Evolutionary conservation across 2,797 vertebrate species (phyloP).

Genomic region (Galagoides demidoff): DNA sequence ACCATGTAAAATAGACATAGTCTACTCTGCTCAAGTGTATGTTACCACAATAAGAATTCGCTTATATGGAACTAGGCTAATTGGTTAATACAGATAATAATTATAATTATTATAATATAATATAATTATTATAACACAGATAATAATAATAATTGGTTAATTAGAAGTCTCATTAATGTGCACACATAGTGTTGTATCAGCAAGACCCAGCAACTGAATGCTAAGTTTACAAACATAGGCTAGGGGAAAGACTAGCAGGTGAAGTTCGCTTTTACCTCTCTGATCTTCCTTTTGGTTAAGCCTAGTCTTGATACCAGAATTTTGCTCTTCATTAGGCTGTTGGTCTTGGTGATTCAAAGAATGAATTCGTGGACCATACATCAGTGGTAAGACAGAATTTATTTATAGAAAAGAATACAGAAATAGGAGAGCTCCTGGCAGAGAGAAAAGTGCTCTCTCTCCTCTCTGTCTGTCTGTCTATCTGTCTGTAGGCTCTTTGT

Average conservation of each 20-base stretch:
- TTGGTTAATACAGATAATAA: background rate
- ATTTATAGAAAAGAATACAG: too few relatives aligned
- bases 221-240: background rate
- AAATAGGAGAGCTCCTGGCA: too few relatives aligned
- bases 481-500: too few relatives aligned
- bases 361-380: too few relatives aligned
- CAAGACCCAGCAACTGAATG: background rate
- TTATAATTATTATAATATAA: too few relatives aligned
- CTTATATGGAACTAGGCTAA: background rate
- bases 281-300: background rate
- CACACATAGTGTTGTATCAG: background rate
- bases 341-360: too few relatives aligned
- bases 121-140: too few relatives aligned
- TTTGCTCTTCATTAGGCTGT: too few relatives aligned
- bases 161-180: background rate
- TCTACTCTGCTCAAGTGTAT: background rate
- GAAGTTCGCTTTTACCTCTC: background rate
- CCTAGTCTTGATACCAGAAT: background rate
- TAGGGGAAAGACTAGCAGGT: background rate
- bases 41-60: background rate
- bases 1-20: background rate
- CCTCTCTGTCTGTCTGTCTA: too few relatives aligned
- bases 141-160: background rate
- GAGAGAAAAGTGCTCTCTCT: too few relatives aligned
- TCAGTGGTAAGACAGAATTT: too few relatives aligned